Percentiles rank a stretch among this genome's conserved stretches.
These are phyloP conservation scores for Xanthia togata DNA, from an alignment of 2,888 invertebrate species.

Conservation along the genomic window DNA sequence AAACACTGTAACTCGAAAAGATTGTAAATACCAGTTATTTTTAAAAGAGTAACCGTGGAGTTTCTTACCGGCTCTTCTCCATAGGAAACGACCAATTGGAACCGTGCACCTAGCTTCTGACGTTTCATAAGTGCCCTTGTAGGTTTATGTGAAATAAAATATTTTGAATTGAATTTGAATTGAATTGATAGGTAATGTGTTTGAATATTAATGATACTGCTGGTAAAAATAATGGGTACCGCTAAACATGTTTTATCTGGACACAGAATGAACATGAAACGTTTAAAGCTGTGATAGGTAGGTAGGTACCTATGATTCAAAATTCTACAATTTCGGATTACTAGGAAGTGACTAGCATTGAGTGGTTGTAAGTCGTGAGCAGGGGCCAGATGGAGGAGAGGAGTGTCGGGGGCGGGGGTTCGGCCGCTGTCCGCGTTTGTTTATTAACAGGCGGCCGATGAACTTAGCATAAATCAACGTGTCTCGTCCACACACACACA, in stretches of 20 bases:
- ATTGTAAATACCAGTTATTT: no score
- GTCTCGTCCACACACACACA: constrained; percentile 21
- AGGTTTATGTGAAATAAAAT: no score
- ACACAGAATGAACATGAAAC: neutral
- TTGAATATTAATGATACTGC: neutral
- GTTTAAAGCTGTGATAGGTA: neutral
- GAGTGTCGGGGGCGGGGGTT: neutral
- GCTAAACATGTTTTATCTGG: neutral
- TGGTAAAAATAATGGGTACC: neutral
- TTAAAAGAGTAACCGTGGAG: no score
- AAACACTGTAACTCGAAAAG: no score
- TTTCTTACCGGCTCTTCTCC: no score
- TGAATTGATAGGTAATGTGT: no score
- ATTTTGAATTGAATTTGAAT: no score
- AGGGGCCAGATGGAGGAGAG: neutral
- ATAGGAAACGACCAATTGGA: no score
- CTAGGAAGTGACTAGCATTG: neutral
- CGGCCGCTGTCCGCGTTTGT: constrained; percentile 50
- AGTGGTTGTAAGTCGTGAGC: constrained; percentile 10
- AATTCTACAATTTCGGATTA: neutral
- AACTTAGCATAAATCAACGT: constrained; percentile 58
- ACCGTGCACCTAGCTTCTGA: no score
- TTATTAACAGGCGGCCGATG: constrained; percentile 61
- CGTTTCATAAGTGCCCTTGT: no score
- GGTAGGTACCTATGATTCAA: no score